phyloP scores from a whole-genome alignment of 2,888 invertebrate genomes.

The Eueremaeus valkanovi region DNA sequence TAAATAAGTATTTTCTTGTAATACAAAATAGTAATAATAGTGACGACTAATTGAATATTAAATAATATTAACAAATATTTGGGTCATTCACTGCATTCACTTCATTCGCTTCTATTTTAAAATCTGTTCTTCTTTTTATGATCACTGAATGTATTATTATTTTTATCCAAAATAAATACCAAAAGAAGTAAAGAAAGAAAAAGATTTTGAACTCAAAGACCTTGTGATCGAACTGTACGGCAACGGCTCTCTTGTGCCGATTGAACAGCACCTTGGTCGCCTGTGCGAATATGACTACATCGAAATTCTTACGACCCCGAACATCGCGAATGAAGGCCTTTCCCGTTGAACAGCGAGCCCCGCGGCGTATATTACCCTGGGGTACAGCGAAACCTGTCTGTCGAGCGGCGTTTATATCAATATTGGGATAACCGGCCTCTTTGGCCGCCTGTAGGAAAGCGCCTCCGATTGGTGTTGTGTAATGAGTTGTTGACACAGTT shows the following conservation, averaged over 20 bases:
- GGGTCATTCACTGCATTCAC: constrained; percentile 1
- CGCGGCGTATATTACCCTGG: constrained; percentile 50
- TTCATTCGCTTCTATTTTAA: neutral
- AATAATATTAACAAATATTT: neutral
- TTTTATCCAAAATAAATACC: neutral
- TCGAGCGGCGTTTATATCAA: constrained; percentile 47
- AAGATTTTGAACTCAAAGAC: neutral
- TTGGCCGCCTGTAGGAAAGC: constrained; percentile 47
- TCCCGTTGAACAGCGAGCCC: constrained; percentile 50
- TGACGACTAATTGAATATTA: constrained; percentile 14
- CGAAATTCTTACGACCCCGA: constrained; percentile 60
- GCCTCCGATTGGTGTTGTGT: constrained; percentile 47
- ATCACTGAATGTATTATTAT: neutral
- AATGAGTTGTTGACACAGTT: constrained; percentile 47
- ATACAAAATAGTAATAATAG: neutral
- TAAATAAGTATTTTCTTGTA: neutral
- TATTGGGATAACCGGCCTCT: constrained; percentile 46
- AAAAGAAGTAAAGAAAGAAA: neutral
- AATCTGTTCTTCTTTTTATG: neutral
- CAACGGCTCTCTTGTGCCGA: constrained; percentile 65
- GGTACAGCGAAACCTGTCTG: constrained; percentile 48
- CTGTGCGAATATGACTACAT: constrained; percentile 57
- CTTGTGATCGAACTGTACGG: constrained; percentile 46
- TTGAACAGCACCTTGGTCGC: constrained; percentile 59
- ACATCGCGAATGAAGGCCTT: constrained; percentile 50